Percentiles rank a stretch among this genome's conserved stretches.
These are phyloP conservation scores for Grallaria varia DNA, from an alignment of 2,113 vertebrate species.

Conservation along the genomic window DNA sequence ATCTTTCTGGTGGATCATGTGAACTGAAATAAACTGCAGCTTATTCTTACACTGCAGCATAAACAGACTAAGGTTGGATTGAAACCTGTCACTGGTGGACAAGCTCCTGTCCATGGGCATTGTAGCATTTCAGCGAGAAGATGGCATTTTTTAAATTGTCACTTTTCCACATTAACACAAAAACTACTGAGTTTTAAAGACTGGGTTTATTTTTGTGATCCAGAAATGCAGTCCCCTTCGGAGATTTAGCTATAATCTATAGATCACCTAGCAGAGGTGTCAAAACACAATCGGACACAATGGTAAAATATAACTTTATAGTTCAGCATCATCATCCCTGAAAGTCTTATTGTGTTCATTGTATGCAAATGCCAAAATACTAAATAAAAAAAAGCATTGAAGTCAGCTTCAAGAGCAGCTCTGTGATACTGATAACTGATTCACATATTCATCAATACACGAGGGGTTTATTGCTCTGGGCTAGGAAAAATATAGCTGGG, in stretches of 20 bases:
- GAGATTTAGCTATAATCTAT: neutral
- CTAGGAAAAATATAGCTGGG: neutral
- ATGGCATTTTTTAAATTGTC: neutral
- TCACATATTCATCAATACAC: neutral
- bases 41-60: neutral
- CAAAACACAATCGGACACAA: neutral
- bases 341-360: neutral
- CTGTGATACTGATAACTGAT: neutral
- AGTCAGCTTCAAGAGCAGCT: neutral
- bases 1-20: neutral
- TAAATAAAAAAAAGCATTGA: neutral
- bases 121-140: neutral
- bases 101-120: neutral
- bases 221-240: neutral
- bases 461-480: neutral
- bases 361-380: neutral
- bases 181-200: neutral
- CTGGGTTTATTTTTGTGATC: neutral
- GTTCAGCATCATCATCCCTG: neutral
- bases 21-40: neutral
- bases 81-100: neutral
- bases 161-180: neutral
- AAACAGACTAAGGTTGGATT: neutral
- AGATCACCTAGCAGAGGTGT: neutral
- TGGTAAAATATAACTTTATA: neutral